Base-by-base conservation (phyloP, 2,797 vertebrate species). In the Lemur catta region DNA sequence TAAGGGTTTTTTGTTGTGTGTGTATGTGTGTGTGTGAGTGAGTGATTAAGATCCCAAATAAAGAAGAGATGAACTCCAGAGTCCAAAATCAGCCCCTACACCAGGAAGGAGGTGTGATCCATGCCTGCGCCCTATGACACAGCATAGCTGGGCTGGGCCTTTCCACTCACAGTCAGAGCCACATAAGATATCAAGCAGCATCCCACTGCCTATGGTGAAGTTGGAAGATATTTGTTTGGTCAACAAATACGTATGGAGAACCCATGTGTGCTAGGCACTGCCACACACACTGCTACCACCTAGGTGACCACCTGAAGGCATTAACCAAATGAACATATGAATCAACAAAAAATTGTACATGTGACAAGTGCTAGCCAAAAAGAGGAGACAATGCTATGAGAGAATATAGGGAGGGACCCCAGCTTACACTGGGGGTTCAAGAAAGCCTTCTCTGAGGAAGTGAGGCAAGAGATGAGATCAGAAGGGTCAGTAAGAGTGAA, bases 11-110 rank as follows among this genome's bases (percentile, higher is more conserved):
- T 48, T 20, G 8, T 10, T 4, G 4, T 35, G 17, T 55, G 50
- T 18, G 7, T n/a, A 10, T 30, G 28, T 71, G 20, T 72, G 43
- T 71, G n/a, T 55, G 50, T 43, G 43, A 43, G 7, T 8, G 43
- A 43, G 7, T 8, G 50, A 80, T 91, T 90, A 95, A 84, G 76
- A 94, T 63, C 84, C 48, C 82, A 48, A 69, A 81, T 38, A 65
- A 93, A 78, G 72, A 94, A 65, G 41, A 74, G n/a, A 86, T 63
- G 33, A 72, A 33, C 26, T 28, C 10, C 82, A 43, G 63, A 65
- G 72, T 46, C 50, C 17, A 43, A 69, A 91, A 41, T 65, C n/a
- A 69, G 30, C 75, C 43, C 43, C 18, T 41, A 20, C 33, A 33
- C 20, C 28, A 4, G 33, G 26, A 48, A 28, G 35, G 43, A 55